A percentile compares a stretch with the other conserved stretches of the same genome.
Evolutionary conservation across 2,888 invertebrate species (phyloP).

Genomic region (Tyria jacobaeae): DNA sequence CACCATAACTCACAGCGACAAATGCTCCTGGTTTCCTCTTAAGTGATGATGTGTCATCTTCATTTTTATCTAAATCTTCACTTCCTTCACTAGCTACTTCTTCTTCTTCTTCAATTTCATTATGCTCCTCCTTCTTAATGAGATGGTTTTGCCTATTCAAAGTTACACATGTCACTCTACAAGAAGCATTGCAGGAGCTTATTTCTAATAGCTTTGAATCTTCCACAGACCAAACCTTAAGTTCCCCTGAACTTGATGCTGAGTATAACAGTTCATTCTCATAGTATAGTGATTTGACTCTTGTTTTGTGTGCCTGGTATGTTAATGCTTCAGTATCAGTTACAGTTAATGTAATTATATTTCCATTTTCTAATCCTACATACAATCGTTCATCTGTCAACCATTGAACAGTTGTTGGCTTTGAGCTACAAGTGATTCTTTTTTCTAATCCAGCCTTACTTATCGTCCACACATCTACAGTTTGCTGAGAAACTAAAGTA

Average conservation of each 20-base stretch:
- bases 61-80: slow-evolving; percentile 59
- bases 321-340: slow-evolving; percentile 79
- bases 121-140: slow-evolving; percentile 73
- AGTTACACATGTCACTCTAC: slow-evolving; percentile 91
- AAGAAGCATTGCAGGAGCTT: slow-evolving; percentile 88
- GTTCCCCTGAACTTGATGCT: slow-evolving; percentile 92
- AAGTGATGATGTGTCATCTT: slow-evolving; percentile 39
- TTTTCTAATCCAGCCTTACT: slow-evolving; percentile 91
- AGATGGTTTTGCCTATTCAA: slow-evolving; percentile 83
- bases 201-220: slow-evolving; percentile 81
- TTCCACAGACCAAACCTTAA: slow-evolving; percentile 89
- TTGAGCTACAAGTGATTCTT: slow-evolving; percentile 88
- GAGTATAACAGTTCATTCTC: slow-evolving; percentile 88
- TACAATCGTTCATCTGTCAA: slow-evolving; percentile 87
- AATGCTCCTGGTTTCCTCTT: slow-evolving; percentile 77
- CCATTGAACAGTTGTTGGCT: slow-evolving; percentile 91
- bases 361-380: slow-evolving; percentile 92
- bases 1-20: slow-evolving; percentile 77
- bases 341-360: slow-evolving; percentile 87
- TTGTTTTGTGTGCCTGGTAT: slow-evolving; percentile 86
- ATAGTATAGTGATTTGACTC: slow-evolving; percentile 89
- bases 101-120: slow-evolving; percentile 44
- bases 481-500: slow-evolving; percentile 90
- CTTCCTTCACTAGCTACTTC: slow-evolving; percentile 49
- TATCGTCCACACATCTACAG: slow-evolving; percentile 93